Percentiles rank a stretch among this genome's conserved stretches.
Evolutionary conservation across 2,797 vertebrate genomes (phyloP).

Genomic region (Clarias laeviceps): DNA sequence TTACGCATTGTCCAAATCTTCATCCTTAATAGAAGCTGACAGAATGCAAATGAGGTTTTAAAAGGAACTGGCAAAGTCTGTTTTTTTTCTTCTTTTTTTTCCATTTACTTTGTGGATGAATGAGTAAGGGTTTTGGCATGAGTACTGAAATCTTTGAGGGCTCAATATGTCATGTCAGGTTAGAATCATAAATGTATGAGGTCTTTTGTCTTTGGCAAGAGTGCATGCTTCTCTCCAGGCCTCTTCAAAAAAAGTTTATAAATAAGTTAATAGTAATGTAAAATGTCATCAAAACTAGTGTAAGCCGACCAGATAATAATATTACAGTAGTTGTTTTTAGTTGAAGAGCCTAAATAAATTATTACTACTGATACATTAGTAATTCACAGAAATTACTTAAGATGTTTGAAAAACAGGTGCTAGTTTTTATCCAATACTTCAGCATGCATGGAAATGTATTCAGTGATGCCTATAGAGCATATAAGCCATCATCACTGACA

Average conservation of each 20-base stretch:
- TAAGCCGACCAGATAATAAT: neutral
- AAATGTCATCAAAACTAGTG: neutral
- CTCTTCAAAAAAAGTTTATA: neutral
- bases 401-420: slow-evolving; percentile 13
- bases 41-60: slow-evolving; percentile 87
- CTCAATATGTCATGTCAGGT: slow-evolving; percentile 81
- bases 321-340: neutral
- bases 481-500: neutral
- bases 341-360: neutral
- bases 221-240: neutral
- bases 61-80: slow-evolving; percentile 81
- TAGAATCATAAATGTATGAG: slow-evolving; percentile 77
- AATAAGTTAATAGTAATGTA: neutral
- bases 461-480: slow-evolving; percentile 12
- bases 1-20: slow-evolving; percentile 68
- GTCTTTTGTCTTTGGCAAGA: slow-evolving; percentile 28
- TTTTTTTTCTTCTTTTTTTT: slow-evolving; percentile 81
- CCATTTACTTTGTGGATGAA: slow-evolving; percentile 84
- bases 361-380: neutral
- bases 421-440: neutral
- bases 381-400: neutral
- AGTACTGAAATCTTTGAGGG: slow-evolving; percentile 80
- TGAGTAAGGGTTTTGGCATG: slow-evolving; percentile 76
- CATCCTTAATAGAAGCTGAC: slow-evolving; percentile 83
- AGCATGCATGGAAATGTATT: slow-evolving; percentile 24